phyloP scores from a whole-genome alignment of 1,140 invertebrate species.

The Trichonephila clavata region DNA sequence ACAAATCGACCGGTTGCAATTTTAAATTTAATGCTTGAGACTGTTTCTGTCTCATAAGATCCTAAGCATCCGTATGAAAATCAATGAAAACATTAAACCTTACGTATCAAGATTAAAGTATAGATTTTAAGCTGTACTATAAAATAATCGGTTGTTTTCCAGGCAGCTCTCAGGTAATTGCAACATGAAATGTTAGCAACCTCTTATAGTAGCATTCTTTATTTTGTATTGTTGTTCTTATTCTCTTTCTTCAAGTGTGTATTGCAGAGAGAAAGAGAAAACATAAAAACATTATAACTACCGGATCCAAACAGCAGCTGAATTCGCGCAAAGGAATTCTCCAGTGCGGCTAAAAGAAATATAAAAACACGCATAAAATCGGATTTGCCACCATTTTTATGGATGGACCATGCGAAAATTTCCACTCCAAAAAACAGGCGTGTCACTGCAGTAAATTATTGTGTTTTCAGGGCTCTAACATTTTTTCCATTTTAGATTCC shows the following conservation, averaged over 20 bases:
- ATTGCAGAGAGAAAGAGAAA: neutral
- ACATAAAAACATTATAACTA: constrained; percentile 54
- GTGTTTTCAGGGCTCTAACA: neutral
- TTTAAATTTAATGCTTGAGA: too few species aligned
- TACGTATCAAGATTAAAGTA: neutral
- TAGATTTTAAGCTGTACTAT: neutral
- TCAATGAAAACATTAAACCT: neutral
- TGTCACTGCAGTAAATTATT: constrained; percentile 47
- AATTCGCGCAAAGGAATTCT: constrained; percentile 23
- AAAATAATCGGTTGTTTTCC: constrained; percentile 23
- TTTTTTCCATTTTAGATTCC: neutral
- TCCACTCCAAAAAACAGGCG: constrained; percentile 27
- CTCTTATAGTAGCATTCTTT: neutral
- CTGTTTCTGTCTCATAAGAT: too few species aligned
- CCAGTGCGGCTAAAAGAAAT: constrained; percentile 38
- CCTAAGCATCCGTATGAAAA: too few species aligned
- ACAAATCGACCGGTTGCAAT: too few species aligned
- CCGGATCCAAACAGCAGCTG: constrained; percentile 11
- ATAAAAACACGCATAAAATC: constrained; percentile 63
- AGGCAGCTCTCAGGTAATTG: neutral
- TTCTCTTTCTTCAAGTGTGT: neutral
- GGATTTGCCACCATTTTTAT: constrained; percentile 61
- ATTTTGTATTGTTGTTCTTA: neutral
- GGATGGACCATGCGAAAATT: constrained; percentile 32
- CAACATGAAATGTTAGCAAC: neutral